Evolutionary conservation across 2,113 vertebrate species (phyloP).

Genomic region (Varanus salvator): DNA sequence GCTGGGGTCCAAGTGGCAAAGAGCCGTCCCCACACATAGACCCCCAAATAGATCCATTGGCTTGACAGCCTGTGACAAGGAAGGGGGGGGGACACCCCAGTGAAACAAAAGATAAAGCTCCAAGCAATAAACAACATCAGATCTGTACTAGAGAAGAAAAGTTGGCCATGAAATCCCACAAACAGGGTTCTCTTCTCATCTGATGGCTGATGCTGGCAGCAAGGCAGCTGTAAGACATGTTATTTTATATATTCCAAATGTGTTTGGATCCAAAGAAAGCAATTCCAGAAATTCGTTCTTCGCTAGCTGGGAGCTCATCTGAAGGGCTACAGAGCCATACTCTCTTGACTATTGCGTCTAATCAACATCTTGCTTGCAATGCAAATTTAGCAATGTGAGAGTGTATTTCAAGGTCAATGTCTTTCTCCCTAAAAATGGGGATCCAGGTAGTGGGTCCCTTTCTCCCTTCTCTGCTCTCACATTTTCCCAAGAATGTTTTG

Average conservation of each 20-base stretch:
- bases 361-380: neutral
- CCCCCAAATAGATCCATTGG: constrained; percentile 58
- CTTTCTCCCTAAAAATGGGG: neutral
- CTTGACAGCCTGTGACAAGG: constrained; percentile 50
- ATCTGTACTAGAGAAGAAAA: constrained; percentile 44
- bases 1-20: constrained; percentile 63
- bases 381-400: neutral
- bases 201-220: constrained; percentile 5
- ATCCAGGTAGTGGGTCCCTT: too few relatives aligned
- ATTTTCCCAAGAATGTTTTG: neutral
- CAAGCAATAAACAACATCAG: constrained; percentile 52
- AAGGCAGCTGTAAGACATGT: constrained; percentile 6
- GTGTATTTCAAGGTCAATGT: neutral
- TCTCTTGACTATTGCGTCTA: neutral
- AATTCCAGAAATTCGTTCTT: neutral
- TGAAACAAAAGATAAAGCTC: constrained; percentile 63
- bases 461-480: neutral
- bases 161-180: constrained; percentile 45
- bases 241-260: neutral
- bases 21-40: constrained; percentile 63
- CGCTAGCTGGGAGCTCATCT: too few relatives aligned
- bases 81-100: constrained; percentile 56
- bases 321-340: neutral
- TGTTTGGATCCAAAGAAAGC: neutral
- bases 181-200: neutral